Percentiles rank a stretch among this genome's conserved stretches.
Conservation (phyloP, 2,797 vertebrate species). For the Ibycter americanus region DNA sequence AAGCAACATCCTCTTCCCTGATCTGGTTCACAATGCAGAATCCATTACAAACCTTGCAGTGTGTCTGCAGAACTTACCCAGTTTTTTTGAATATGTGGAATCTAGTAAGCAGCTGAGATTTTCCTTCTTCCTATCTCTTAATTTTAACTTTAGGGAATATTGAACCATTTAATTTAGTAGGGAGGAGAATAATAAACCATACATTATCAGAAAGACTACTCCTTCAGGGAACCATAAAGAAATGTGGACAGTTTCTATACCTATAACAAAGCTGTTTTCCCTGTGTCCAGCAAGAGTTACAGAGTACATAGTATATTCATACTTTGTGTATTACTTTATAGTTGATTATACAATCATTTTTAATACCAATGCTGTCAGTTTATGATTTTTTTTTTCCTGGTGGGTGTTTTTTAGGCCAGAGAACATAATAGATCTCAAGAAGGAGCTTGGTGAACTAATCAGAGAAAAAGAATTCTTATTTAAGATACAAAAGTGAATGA, state of each 20-base stretch:
- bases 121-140: not conserved
- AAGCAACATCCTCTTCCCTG: not conserved
- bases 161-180: not conserved
- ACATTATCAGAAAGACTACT: not conserved
- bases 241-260: not conserved
- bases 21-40: not conserved
- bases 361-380: not conserved
- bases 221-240: not conserved
- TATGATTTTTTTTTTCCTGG: not conserved
- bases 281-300: not conserved
- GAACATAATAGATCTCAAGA: not conserved
- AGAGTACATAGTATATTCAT: not conserved
- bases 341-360: not conserved
- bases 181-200: not conserved
- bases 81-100: fast-evolving
- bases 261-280: not conserved
- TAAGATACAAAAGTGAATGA: not conserved
- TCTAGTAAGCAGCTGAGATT: not conserved
- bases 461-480: not conserved
- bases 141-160: not conserved
- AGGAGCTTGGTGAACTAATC: not conserved
- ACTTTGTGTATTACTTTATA: not conserved
- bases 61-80: not conserved
- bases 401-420: not conserved
- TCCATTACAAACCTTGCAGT: not conserved